Evolutionary conservation across 37 sponge, comb jelly and placozoan genomes (phyloP).

Genomic region (Dysidea cf. avara): DNA sequence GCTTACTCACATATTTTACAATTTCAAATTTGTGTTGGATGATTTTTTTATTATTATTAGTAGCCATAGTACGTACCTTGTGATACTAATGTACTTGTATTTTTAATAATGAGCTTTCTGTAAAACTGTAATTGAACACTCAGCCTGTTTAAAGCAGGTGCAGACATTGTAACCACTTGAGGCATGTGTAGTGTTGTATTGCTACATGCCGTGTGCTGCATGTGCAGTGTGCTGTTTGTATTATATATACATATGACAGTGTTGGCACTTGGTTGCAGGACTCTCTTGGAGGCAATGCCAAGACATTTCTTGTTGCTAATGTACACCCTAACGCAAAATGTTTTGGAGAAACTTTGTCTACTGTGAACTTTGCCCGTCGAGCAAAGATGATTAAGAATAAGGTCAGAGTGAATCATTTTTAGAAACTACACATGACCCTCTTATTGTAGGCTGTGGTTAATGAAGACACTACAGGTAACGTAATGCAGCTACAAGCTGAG

Average conservation of each 20-base stretch:
- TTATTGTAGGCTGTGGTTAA: constrained; percentile 66
- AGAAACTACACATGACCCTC: neutral
- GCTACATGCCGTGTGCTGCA: neutral
- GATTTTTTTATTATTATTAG: too few species aligned
- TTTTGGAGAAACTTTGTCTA: constrained; percentile 86
- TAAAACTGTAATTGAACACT: neutral
- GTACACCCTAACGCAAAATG: constrained; percentile 79
- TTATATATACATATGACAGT: neutral
- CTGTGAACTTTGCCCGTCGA: constrained; percentile 79
- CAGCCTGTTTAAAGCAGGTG: neutral
- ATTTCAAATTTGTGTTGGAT: too few species aligned
- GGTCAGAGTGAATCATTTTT: constrained; percentile 14
- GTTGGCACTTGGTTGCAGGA: constrained; percentile 64
- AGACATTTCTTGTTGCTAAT: constrained; percentile 83
- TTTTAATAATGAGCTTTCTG: constrained; percentile 10
- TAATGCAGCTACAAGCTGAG: constrained; percentile 80
- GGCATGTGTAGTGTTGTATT: neutral
- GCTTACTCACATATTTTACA: too few species aligned
- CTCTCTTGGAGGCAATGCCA: constrained; percentile 88
- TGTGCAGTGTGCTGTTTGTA: neutral
- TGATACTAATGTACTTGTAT: neutral
- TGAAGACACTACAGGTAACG: constrained; percentile 79
- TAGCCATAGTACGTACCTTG: too few species aligned
- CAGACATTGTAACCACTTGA: too few species aligned
- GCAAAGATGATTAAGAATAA: constrained; percentile 87